phyloP scores from a whole-genome alignment of 2,888 invertebrate genomes.

The Dolomedes plantarius region DNA sequence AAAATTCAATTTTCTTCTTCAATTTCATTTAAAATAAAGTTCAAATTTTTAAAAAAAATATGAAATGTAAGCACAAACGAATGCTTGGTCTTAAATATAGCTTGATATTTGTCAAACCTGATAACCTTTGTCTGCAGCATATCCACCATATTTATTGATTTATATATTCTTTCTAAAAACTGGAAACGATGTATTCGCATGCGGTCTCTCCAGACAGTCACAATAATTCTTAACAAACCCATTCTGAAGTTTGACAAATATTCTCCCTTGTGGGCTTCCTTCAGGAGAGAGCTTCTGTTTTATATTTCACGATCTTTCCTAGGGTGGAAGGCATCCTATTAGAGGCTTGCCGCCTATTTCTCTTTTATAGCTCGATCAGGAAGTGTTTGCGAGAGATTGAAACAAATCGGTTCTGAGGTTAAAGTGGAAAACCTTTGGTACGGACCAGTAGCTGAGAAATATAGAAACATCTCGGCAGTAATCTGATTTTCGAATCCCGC shows the following conservation, averaged over 20 bases:
- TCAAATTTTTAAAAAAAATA: too few relatives aligned
- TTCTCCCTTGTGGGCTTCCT: not conserved
- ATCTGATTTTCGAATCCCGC: not conserved
- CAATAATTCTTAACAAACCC: constrained; percentile 13
- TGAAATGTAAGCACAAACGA: too few relatives aligned
- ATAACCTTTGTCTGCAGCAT: too few relatives aligned
- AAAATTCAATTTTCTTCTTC: too few relatives aligned
- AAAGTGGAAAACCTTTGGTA: constrained; percentile 23
- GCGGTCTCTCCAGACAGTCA: not conserved
- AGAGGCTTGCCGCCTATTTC: not conserved
- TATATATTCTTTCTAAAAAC: too few relatives aligned
- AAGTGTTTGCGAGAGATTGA: constrained; percentile 38
- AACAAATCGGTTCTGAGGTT: constrained; percentile 47
- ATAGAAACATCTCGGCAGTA: not conserved
- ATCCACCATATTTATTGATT: too few relatives aligned
- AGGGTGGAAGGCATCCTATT: not conserved
- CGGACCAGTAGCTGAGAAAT: constrained; percentile 9
- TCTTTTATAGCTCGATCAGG: constrained; percentile 26
- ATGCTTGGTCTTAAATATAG: too few relatives aligned
- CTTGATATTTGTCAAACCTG: too few relatives aligned
- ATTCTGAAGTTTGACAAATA: constrained; percentile 37
- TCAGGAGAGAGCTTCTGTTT: not conserved
- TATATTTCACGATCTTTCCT: constrained; percentile 2
- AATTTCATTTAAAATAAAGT: too few relatives aligned
- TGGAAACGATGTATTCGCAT: too few relatives aligned